Conservation (phyloP, 2,888 invertebrate species). For the Zootermopsis nevadensis region DNA sequence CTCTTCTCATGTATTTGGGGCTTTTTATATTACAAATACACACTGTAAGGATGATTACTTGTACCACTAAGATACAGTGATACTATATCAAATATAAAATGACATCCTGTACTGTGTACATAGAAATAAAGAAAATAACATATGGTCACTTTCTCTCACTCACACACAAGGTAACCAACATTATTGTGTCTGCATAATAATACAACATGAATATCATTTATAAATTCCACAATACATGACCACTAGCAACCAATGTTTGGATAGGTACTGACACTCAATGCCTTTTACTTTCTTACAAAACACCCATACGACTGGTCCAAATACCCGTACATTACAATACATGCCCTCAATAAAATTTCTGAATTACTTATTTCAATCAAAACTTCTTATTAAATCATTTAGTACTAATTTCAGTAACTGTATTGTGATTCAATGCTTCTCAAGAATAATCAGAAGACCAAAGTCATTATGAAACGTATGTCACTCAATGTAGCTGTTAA, state of each 20-base stretch:
- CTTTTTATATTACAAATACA: not conserved
- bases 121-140: not conserved
- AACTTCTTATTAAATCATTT: not conserved
- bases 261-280: not conserved
- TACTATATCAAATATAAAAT: slow-evolving; percentile 7
- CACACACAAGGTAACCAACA: not conserved
- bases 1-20: slow-evolving; percentile 12
- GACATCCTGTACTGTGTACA: not conserved
- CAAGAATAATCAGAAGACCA: not conserved
- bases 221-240: slow-evolving; percentile 19
- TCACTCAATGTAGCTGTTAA: too few relatives aligned
- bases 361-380: not conserved
- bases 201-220: slow-evolving; percentile 22
- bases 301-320: not conserved
- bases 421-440: not conserved
- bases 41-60: not conserved
- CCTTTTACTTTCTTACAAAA: not conserved
- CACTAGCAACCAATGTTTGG: slow-evolving; percentile 8
- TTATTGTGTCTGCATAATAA: not conserved
- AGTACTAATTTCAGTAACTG: not conserved
- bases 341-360: not conserved
- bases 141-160: not conserved
- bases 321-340: slow-evolving; percentile 11
- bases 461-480: not conserved
- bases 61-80: not conserved